Conservation (phyloP, 2,113 vertebrate genomes). For the Kobus ellipsiprymnus region DNA sequence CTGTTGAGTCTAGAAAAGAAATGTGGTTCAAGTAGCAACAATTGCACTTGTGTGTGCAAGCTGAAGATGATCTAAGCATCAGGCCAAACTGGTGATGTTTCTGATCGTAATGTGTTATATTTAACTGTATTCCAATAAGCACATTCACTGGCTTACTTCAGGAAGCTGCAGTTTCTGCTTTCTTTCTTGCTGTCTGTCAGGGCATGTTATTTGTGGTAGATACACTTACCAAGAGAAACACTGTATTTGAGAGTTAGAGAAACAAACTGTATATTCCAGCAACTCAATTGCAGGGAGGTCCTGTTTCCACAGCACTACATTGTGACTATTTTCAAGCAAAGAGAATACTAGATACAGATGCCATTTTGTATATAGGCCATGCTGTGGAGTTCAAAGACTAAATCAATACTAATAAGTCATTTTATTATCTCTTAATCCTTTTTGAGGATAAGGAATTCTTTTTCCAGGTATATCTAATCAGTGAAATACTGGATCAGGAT, state of each 20-base stretch:
- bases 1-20: background rate
- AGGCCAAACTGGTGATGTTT: background rate
- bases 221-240: background rate
- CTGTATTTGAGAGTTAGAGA: background rate
- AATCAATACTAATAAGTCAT: background rate
- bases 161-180: background rate
- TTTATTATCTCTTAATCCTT: slow-evolving; percentile 10
- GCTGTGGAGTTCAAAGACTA: background rate
- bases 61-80: background rate
- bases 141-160: background rate
- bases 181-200: background rate
- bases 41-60: background rate
- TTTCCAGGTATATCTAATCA: background rate
- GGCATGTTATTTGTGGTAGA: background rate
- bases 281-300: background rate
- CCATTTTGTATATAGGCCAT: background rate
- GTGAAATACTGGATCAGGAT: background rate
- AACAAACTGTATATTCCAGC: background rate
- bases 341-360: background rate
- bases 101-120: background rate
- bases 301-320: background rate
- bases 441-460: background rate
- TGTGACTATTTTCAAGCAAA: background rate
- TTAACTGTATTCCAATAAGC: background rate
- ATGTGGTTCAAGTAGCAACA: background rate